A percentile compares a stretch with the other conserved stretches of the same genome.
Conservation (phyloP, 2,797 vertebrate genomes). For the Dendrocincla fuliginosa region DNA sequence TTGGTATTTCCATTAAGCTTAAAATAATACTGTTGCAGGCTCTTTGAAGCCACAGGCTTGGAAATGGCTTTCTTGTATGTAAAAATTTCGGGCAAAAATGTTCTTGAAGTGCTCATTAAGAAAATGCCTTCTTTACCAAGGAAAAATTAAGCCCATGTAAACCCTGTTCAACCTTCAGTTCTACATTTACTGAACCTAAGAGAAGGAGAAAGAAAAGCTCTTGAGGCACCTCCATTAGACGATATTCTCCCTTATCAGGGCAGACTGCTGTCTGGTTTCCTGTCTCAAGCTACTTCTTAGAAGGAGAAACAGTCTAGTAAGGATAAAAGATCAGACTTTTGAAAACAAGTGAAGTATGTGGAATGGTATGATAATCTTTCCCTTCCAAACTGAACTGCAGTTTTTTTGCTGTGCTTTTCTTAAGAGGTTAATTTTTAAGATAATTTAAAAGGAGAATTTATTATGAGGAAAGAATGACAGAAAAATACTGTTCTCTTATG, state of each 20-base stretch:
- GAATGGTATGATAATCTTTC: conserved; percentile 31
- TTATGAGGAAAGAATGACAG: neutral
- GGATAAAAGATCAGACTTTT: conserved; percentile 62
- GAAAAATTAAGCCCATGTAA: neutral
- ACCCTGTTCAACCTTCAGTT: neutral
- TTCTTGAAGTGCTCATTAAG: neutral
- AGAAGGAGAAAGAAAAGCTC: conserved; percentile 30
- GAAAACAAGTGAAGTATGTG: conserved; percentile 61
- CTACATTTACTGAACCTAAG: conserved; percentile 32
- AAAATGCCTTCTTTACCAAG: neutral
- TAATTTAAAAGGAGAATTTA: neutral
- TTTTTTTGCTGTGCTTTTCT: neutral
- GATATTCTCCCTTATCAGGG: conserved; percentile 75
- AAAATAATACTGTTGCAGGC: neutral
- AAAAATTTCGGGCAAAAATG: neutral
- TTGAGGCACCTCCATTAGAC: conserved; percentile 69
- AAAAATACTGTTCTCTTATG: neutral
- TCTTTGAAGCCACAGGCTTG: neutral
- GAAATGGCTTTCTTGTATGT: neutral
- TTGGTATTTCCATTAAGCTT: neutral
- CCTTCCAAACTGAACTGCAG: neutral
- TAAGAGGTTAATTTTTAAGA: neutral
- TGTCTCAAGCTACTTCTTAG: conserved; percentile 70
- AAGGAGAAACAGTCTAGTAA: conserved; percentile 64
- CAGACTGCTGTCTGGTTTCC: conserved; percentile 77